A percentile compares a stretch with the other conserved stretches of the same genome.
Conservation (phyloP, 92 coral and sea anemone genomes). For the Palythoa grandiflora region DNA sequence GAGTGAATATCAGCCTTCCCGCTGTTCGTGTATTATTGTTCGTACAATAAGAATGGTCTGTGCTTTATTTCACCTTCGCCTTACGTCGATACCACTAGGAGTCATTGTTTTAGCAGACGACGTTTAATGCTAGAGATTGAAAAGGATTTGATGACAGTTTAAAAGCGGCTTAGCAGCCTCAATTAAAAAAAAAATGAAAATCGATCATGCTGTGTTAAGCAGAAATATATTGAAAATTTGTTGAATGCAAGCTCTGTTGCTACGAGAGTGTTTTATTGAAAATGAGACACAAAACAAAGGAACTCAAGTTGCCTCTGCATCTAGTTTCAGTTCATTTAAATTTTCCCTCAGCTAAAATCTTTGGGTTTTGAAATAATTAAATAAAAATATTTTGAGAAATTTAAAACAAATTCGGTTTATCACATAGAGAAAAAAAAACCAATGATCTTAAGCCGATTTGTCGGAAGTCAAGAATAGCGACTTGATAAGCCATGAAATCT, state of each 20-base stretch:
- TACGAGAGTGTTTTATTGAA: neutral
- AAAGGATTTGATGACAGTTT: slow-evolving; percentile 18
- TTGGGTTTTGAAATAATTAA: neutral
- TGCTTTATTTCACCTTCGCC: neutral
- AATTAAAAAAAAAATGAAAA: neutral
- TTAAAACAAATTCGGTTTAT: neutral
- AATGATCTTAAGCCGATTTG: neutral
- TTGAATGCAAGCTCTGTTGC: neutral
- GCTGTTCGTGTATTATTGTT: neutral
- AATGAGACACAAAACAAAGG: neutral
- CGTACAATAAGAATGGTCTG: neutral
- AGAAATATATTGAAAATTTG: neutral
- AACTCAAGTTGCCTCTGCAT: neutral
- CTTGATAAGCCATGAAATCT: neutral
- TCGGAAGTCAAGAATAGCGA: neutral
- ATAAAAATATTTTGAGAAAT: neutral
- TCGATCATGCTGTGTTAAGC: neutral
- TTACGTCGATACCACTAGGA: neutral
- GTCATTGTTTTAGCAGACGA: neutral
- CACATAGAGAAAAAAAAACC: neutral
- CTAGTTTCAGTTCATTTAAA: neutral
- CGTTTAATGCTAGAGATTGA: neutral
- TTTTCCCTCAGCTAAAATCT: neutral
- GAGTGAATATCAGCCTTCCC: neutral
- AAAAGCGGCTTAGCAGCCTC: neutral